Conservation (phyloP, 2,797 vertebrate species). For the Sandelia bainsii region DNA sequence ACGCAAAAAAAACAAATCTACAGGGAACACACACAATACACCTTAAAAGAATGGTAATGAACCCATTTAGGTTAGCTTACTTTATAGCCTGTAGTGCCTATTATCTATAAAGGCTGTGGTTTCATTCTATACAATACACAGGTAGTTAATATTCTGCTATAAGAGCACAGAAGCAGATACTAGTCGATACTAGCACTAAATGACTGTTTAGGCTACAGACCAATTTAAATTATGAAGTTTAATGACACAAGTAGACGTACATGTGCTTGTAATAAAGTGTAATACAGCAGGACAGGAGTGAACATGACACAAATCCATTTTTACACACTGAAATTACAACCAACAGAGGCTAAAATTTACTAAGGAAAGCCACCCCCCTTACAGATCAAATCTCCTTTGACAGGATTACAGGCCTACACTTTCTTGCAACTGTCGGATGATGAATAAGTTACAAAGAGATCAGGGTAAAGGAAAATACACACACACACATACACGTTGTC, state of each 20-base stretch:
- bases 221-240: neutral
- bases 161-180: neutral
- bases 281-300: neutral
- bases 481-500: neutral
- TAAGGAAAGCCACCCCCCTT: conserved; percentile 11
- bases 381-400: conserved; percentile 57
- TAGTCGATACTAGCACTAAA: neutral
- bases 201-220: neutral
- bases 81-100: neutral
- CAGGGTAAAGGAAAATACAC: neutral
- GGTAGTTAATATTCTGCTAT: neutral
- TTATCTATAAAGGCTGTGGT: neutral
- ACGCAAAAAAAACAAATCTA: conserved; percentile 53
- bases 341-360: conserved; percentile 7
- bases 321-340: conserved; percentile 13
- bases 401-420: conserved; percentile 60
- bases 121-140: conserved; percentile 1
- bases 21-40: conserved; percentile 51
- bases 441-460: conserved; percentile 38
- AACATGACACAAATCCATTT: conserved; percentile 5
- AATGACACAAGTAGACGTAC: neutral
- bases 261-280: conserved; percentile 4
- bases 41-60: conserved; percentile 24
- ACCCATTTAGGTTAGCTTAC: conserved; percentile 12
- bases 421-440: conserved; percentile 50